Percentiles rank a stretch among this genome's conserved stretches.
These are phyloP conservation scores for Mus spicilegus DNA, from an alignment of 2,113 vertebrate species.

Conservation along the genomic window DNA sequence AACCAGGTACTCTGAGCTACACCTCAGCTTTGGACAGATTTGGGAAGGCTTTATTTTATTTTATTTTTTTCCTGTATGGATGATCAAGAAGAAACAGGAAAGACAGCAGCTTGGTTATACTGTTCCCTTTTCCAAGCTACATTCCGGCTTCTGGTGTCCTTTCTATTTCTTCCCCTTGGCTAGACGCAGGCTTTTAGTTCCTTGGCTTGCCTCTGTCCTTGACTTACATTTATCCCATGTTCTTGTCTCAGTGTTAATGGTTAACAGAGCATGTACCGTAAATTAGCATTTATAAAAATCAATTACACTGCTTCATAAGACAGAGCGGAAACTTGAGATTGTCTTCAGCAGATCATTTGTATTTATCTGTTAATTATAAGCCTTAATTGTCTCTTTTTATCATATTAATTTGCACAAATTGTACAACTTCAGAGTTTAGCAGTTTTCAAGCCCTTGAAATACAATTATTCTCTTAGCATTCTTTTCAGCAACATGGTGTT, in stretches of 20 bases:
- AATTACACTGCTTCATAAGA: constrained; percentile 89
- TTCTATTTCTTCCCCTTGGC: constrained; percentile 61
- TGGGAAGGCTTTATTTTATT: neutral
- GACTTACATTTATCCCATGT: constrained; percentile 85
- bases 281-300: constrained; percentile 92
- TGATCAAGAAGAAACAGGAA: neutral
- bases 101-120: neutral
- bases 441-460: constrained; percentile 87
- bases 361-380: constrained; percentile 92
- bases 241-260: constrained; percentile 86
- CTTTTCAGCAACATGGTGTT: constrained; percentile 86
- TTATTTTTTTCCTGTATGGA: neutral
- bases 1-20: neutral
- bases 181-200: constrained; percentile 54
- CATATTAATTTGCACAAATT: constrained; percentile 91
- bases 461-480: constrained; percentile 88
- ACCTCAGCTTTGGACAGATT: neutral
- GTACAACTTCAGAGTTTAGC: constrained; percentile 88
- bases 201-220: constrained; percentile 77
- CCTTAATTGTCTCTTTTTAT: constrained; percentile 90
- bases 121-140: constrained; percentile 49
- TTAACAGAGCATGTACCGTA: constrained; percentile 88
- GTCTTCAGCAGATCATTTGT: constrained; percentile 90
- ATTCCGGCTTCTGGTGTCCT: constrained; percentile 15
- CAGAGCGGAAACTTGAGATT: constrained; percentile 88